Evolutionary conservation across 2,797 vertebrate genomes (phyloP).

Genomic region (Podarcis siculus): DNA sequence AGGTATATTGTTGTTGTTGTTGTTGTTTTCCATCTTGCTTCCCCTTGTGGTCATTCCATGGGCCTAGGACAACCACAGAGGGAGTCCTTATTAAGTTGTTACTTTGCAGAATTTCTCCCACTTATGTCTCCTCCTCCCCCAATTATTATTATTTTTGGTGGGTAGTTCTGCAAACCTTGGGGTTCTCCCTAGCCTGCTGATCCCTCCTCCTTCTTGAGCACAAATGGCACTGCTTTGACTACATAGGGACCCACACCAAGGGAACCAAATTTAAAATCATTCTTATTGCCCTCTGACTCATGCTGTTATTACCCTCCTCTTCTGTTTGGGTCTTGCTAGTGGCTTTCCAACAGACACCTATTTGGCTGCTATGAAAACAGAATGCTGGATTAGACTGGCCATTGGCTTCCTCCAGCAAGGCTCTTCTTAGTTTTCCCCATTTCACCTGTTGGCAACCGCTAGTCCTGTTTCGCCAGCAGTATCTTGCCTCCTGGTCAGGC

Average conservation of each 20-base stretch:
- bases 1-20: too few relatives aligned
- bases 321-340: too few relatives aligned
- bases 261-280: neutral
- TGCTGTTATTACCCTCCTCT: neutral
- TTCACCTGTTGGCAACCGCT: slow-evolving; percentile 54
- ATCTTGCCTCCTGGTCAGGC: slow-evolving; percentile 46
- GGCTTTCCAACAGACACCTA: too few relatives aligned
- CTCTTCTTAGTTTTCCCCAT: neutral
- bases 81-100: neutral
- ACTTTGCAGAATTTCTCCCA: too few relatives aligned
- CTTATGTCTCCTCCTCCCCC: neutral
- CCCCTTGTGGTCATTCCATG: neutral
- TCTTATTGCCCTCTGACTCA: neutral
- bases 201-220: neutral
- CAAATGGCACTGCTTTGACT: neutral
- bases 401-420: too few relatives aligned
- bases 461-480: slow-evolving; percentile 1
- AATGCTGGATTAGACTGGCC: too few relatives aligned
- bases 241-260: too few relatives aligned
- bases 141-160: neutral
- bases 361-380: too few relatives aligned
- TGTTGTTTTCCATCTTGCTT: neutral
- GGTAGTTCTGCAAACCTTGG: neutral
- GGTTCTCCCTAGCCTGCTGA: neutral
- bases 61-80: too few relatives aligned